phyloP scores from a whole-genome alignment of 2,113 vertebrate species.

The Lipophrys pholis region DNA sequence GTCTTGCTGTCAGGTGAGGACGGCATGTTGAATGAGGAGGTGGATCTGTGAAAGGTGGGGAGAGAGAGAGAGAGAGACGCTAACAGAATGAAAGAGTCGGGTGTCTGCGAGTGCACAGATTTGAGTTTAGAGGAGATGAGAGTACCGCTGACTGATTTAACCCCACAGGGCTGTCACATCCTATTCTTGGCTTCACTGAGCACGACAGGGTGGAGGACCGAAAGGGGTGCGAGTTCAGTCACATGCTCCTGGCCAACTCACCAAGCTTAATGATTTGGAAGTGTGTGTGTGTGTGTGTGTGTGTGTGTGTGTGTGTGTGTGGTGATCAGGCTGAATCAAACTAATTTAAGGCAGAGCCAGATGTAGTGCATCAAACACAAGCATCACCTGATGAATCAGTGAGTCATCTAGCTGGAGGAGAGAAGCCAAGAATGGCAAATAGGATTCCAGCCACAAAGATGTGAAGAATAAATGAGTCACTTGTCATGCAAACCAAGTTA shows the following conservation, averaged over 20 bases:
- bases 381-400: conserved; percentile 70
- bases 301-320: too few relatives aligned
- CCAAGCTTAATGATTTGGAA: conserved; percentile 72
- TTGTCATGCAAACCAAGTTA: conserved; percentile 44
- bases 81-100: conserved; percentile 36
- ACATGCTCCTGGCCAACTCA: conserved; percentile 71
- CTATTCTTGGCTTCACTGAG: conserved; percentile 81
- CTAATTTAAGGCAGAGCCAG: conserved; percentile 66
- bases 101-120: conserved; percentile 51
- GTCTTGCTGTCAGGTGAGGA: conserved; percentile 59
- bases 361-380: conserved; percentile 63
- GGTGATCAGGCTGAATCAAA: conserved; percentile 50
- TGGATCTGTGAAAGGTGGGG: conserved; percentile 34
- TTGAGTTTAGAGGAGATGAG: conserved; percentile 68
- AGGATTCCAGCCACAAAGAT: conserved; percentile 33
- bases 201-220: conserved; percentile 67
- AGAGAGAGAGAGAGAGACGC: conserved; percentile 6
- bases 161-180: conserved; percentile 81
- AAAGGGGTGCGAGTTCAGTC: conserved; percentile 70
- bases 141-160: conserved; percentile 73
- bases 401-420: conserved; percentile 58
- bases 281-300: not conserved
- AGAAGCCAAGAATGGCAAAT: conserved; percentile 49
- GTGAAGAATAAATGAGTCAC: conserved; percentile 41
- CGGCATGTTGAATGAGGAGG: conserved; percentile 29